Evolutionary conservation across 2,888 invertebrate species (phyloP), one percentile per base, ranked within the genome.

Genomic region (Theretra japonica): DNA sequence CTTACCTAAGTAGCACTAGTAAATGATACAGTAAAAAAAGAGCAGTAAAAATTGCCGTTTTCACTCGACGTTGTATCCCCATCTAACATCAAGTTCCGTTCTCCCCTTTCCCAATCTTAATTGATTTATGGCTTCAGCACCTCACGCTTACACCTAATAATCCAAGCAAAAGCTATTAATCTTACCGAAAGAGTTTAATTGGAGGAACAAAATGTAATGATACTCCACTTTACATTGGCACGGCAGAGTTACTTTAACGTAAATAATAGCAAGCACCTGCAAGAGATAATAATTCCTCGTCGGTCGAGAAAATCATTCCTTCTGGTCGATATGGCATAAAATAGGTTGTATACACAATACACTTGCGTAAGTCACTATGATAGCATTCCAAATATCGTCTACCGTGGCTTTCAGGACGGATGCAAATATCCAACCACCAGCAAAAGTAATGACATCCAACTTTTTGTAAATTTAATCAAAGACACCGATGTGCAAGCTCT

Each of bases 401-500:
- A 11, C 11, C 11, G 41, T 15, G 41, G 41, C 41, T 3, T 15
- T 11, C 41, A 2, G 1, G 41, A 4, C 3, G 41, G 11, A 41
- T 41, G 1, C 11, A 15, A 41, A 41, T 1, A 33, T 41, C 11
- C 11, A 33, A 41, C 41, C 2, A 1, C 41, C 41, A 41, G 11
- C 33, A 41, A 41, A 41, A 41, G 50, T 50, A 50, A 28, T 70
- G 21, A 11, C 11, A 48, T 69, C n/a, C 23, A 41, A 21, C 15
- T 59, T 60, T 28, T 71, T 68, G 56, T 53, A 23, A 41, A 65
- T 41, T 71, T 58, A 72, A 75, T 73, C 69, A 73, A 68, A 71
- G 70, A 71, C 68, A 33, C 68, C 59, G 74, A 74, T 73, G 59
- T 59, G 74, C 74, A 75, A 75, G 72, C 72, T 73, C 72, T 71